Percentiles rank a stretch among this genome's conserved stretches.
phyloP scores from a whole-genome alignment of 2,113 vertebrate species.

The Corythaeola cristata region DNA sequence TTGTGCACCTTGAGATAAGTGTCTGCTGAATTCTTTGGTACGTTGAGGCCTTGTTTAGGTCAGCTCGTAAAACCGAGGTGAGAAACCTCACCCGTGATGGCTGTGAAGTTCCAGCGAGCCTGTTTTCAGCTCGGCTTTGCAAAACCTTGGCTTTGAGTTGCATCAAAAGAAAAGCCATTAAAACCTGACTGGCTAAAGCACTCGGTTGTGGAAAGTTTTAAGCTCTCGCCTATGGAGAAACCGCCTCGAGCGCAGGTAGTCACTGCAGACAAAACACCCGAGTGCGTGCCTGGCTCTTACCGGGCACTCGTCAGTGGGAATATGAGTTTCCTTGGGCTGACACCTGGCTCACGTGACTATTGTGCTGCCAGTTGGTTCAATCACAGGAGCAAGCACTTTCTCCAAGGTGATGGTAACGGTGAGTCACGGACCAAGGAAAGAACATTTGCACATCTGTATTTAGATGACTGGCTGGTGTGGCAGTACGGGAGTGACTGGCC shows the following conservation, averaged over 20 bases:
- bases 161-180: not conserved
- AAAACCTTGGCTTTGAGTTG: not conserved
- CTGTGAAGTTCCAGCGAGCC: rapidly evolving
- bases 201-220: not conserved
- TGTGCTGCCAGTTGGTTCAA: not conserved
- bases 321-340: not conserved
- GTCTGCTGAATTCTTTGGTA: not conserved
- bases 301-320: not conserved
- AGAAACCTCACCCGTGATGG: not conserved
- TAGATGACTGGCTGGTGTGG: not conserved
- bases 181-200: not conserved
- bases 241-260: not conserved
- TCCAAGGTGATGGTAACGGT: not conserved
- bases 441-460: not conserved
- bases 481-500: not conserved
- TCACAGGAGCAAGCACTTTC: conserved; percentile 46
- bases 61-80: not conserved
- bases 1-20: not conserved
- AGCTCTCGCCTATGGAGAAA: not conserved
- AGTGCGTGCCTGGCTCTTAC: not conserved
- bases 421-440: not conserved
- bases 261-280: not conserved
- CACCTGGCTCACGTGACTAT: not conserved
- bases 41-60: not conserved
- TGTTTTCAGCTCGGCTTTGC: not conserved